Base-by-base conservation (phyloP, 64 coral and sea anemone species). In the Stichodactyla mertensii region DNA sequence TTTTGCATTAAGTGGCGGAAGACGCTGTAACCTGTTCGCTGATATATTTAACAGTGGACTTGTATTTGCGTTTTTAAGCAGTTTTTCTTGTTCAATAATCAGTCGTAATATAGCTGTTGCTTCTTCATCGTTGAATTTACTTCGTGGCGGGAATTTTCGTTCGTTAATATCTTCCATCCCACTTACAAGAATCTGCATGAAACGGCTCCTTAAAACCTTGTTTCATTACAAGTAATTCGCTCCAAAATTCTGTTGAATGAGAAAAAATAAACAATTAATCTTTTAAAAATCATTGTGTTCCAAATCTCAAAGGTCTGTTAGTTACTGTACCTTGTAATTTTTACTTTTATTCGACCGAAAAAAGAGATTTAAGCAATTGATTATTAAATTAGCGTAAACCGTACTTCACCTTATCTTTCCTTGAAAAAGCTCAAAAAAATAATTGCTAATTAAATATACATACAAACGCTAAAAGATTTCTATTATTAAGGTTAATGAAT, bases 81-180 rank as follows among this genome's bases (percentile, higher is more conserved):
- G 36, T 16, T 79, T 86, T 90, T 97, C 94, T 57, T 97, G 94
- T 55, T 97, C 94, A 22, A 97, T 70, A 13, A 97, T 97, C 20
- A 97, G 77, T 77, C 94, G 55, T 24, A 97, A 82, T 45, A 97
- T 88, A 69, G 88, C 94, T 10, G 94, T 97, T 6, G 94, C 88
- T 90, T 97, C 94, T 77, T 97, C 94, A 31, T 97, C 94, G 81
- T 97, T 97, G 27, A 97, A 97, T 80, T 97, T 97, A 52, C 94
- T 97, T 9, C 94, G 51, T 8, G 94, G 94, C 4, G 94, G 94
- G 52, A 97, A 69, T 58, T 89, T 81, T 26, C 94, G 66, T 67
- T 90, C 92, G 55, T 78, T 79, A 3, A 85, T 90, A 22, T 95
- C 89, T 84, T 97, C 91, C 94, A 97, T 96, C 4, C 52, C 36